Evolutionary conservation across 1,140 invertebrate genomes (phyloP).

Genomic region (Halictus rubicundus): DNA sequence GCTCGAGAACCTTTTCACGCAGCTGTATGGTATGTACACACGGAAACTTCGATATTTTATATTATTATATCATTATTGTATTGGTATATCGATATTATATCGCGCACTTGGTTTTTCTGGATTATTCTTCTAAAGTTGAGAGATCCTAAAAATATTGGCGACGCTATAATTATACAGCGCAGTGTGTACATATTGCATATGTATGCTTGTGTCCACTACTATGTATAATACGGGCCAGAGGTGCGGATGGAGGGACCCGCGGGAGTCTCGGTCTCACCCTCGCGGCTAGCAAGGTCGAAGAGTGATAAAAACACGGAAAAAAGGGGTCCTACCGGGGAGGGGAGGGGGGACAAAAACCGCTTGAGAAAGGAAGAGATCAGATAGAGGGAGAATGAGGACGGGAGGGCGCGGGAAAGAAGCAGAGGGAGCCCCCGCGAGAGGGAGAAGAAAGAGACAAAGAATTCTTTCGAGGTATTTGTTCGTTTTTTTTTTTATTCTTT

Average conservation of each 20-base stretch:
- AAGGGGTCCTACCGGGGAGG: slow-evolving; percentile 39
- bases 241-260: background rate
- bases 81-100: too few relatives aligned
- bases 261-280: slow-evolving; percentile 30
- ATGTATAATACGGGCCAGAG: too few relatives aligned
- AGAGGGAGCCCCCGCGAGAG: slow-evolving; percentile 19
- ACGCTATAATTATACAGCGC: too few relatives aligned
- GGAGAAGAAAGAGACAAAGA: slow-evolving; percentile 36
- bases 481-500: slow-evolving; percentile 29
- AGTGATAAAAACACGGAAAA: slow-evolving; percentile 54
- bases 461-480: slow-evolving; percentile 47
- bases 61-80: too few relatives aligned
- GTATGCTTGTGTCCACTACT: too few relatives aligned
- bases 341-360: slow-evolving; percentile 41
- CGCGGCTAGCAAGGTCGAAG: slow-evolving; percentile 42
- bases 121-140: too few relatives aligned
- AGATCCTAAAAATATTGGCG: too few relatives aligned
- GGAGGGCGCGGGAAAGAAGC: slow-evolving; percentile 30
- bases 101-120: too few relatives aligned
- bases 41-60: too few relatives aligned
- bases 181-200: too few relatives aligned
- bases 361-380: slow-evolving; percentile 52
- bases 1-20: too few relatives aligned
- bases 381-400: slow-evolving; percentile 17
- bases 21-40: too few relatives aligned